Percentiles rank a stretch among this genome's conserved stretches.
phyloP scores from a whole-genome alignment of 1,140 invertebrate species.

The Limonius californicus region DNA sequence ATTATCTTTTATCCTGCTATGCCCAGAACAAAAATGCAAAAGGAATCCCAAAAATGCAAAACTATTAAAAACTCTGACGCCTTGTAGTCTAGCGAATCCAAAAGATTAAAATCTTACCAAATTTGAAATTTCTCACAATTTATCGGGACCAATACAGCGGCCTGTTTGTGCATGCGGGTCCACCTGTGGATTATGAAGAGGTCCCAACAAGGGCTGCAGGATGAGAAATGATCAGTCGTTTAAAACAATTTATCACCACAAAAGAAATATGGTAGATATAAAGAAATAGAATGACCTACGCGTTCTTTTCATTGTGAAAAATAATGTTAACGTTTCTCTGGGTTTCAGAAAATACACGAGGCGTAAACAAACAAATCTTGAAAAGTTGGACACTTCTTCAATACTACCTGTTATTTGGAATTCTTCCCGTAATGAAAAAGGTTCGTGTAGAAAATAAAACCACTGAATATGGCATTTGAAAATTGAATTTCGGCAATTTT shows the following conservation, averaged over 20 bases:
- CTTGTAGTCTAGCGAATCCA: conserved; percentile 16
- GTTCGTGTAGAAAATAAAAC: too few species aligned
- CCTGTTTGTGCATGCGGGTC: not conserved
- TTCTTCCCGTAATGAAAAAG: too few species aligned
- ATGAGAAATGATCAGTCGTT: conserved; percentile 17
- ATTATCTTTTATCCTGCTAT: too few species aligned
- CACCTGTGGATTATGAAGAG: too few species aligned
- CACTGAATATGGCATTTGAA: too few species aligned
- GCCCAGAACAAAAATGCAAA: too few species aligned
- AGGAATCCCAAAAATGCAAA: too few species aligned
- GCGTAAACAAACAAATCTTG: too few species aligned
- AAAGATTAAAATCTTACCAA: not conserved
- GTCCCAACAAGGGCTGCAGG: not conserved
- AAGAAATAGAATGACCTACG: conserved; percentile 6
- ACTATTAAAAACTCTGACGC: conserved; percentile 9
- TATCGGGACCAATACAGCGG: not conserved
- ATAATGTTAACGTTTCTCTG: conserved; percentile 1
- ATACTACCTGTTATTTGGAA: too few species aligned
- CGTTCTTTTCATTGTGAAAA: not conserved
- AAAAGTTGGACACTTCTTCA: too few species aligned
- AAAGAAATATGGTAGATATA: conserved; percentile 13
- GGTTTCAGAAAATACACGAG: not conserved
- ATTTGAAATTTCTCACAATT: not conserved
- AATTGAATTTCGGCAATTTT: too few species aligned
- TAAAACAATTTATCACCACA: conserved; percentile 18